phyloP scores from a whole-genome alignment of 2,888 invertebrate species.

The Nomada fucata region DNA sequence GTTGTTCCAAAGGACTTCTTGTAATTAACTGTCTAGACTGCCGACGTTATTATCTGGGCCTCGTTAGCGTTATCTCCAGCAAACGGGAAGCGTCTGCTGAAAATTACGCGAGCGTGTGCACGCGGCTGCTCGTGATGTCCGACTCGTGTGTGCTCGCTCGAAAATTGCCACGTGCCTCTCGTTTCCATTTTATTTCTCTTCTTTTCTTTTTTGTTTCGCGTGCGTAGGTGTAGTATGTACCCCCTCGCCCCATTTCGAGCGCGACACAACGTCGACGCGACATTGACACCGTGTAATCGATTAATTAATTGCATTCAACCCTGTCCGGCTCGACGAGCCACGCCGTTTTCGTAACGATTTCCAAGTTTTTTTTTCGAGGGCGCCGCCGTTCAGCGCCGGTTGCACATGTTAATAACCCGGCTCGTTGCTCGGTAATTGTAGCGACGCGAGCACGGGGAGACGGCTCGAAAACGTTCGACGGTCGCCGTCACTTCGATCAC shows the following conservation, averaged over 20 bases:
- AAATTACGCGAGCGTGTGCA: constrained; percentile 59
- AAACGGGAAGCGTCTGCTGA: constrained; percentile 78
- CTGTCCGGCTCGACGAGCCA: neutral
- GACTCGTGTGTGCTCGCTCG: constrained; percentile 6
- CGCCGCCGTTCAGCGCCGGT: neutral
- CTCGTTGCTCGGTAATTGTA: constrained; percentile 28
- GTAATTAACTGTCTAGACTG: constrained; percentile 83
- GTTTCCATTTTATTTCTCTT: neutral
- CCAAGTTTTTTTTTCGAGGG: constrained; percentile 11
- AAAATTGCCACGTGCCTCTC: constrained; percentile 39
- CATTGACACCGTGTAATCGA: constrained; percentile 24
- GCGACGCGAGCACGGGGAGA: neutral
- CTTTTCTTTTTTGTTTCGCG: neutral
- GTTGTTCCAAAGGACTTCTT: constrained; percentile 78
- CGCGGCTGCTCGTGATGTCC: constrained; percentile 41
- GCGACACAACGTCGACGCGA: neutral
- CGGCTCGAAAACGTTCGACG: constrained; percentile 7
- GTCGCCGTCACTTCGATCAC: neutral
- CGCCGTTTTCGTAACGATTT: constrained; percentile 25
- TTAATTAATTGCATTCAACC: constrained; percentile 36
- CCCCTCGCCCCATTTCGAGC: neutral
- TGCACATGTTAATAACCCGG: constrained; percentile 39
- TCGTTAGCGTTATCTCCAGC: constrained; percentile 82
- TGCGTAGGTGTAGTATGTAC: no score
- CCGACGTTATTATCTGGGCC: constrained; percentile 81